Percentiles rank a stretch among this genome's conserved stretches.
These are phyloP conservation scores for Anorthoa munda DNA, from an alignment of 2,888 invertebrate genomes.

Conservation along the genomic window DNA sequence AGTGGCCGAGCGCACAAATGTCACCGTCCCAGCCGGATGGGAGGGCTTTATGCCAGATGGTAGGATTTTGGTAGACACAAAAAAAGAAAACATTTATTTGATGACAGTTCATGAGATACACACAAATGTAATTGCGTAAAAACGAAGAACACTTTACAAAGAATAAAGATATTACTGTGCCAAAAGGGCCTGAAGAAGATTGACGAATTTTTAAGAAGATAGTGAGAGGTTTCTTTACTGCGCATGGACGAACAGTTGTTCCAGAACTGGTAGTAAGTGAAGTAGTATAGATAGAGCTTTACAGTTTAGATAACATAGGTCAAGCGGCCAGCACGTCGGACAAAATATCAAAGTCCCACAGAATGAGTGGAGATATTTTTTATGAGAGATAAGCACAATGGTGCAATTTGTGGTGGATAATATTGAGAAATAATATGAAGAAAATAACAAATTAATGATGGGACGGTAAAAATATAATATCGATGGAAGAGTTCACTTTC, in stretches of 20 bases:
- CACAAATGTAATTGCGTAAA: too few species aligned
- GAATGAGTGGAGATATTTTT: constrained; percentile 22
- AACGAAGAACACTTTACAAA: background rate
- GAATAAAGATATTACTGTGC: background rate
- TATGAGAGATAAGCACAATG: constrained; percentile 19
- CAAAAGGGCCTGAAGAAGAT: background rate
- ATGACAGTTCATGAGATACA: too few species aligned
- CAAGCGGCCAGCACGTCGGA: constrained; percentile 72
- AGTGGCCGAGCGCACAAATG: constrained; percentile 72
- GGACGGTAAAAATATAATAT: background rate
- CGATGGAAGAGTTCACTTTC: background rate
- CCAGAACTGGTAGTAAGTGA: background rate
- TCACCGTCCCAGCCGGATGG: constrained; percentile 58
- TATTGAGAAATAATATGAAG: background rate
- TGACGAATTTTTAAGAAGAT: background rate
- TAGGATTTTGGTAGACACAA: constrained; percentile 2
- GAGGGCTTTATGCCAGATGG: constrained; percentile 41
- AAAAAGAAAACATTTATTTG: background rate
- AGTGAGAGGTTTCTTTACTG: background rate
- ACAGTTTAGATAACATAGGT: constrained; percentile 67
- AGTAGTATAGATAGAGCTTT: constrained; percentile 32
- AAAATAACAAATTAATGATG: background rate
- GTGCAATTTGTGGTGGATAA: background rate
- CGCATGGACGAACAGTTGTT: background rate
- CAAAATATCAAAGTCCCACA: constrained; percentile 55